phyloP scores from a whole-genome alignment of 2,888 invertebrate species.

The Nipponacmea schrenckii region DNA sequence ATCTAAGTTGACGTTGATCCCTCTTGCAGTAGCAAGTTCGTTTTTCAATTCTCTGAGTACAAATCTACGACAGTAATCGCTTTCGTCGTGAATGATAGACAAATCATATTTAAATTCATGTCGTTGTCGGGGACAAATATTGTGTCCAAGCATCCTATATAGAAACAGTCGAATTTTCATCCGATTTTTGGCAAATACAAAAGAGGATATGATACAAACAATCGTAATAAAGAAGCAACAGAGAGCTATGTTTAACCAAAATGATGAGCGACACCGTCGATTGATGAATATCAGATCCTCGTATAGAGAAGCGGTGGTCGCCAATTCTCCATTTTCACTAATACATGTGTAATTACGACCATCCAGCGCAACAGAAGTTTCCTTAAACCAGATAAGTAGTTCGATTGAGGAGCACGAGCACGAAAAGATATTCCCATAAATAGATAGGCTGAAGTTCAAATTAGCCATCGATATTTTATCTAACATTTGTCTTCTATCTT shows the following conservation, averaged over 20 bases:
- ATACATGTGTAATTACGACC: background rate
- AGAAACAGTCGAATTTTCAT: background rate
- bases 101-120: background rate
- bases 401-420: background rate
- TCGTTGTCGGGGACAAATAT: background rate
- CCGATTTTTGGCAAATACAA: background rate
- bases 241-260: background rate
- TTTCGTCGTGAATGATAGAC: background rate
- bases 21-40: background rate
- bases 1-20: background rate
- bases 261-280: background rate
- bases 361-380: background rate
- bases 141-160: background rate
- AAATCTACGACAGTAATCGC: background rate
- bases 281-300: background rate
- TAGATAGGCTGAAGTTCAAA: background rate
- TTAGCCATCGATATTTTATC: background rate
- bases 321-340: background rate
- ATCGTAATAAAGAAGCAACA: background rate
- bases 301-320: background rate
- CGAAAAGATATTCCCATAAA: background rate
- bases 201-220: background rate
- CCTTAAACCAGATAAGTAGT: background rate
- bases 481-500: background rate
- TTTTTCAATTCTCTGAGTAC: background rate